These are phyloP conservation scores for Drosophila mayri DNA, from an alignment of 1,140 invertebrate genomes.

Conservation along the genomic window DNA sequence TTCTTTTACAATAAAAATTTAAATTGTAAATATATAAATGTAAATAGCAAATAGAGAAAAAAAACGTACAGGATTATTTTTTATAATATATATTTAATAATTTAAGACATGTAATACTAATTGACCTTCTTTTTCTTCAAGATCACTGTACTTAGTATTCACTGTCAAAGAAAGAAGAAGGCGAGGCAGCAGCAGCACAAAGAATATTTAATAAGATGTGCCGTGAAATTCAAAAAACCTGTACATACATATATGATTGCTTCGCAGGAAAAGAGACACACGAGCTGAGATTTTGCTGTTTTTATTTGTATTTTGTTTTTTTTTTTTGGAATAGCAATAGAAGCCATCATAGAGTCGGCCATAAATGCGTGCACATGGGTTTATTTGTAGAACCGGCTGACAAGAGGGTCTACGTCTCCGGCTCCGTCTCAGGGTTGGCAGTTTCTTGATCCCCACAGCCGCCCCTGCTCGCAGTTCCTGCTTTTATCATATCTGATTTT, in stretches of 20 bases:
- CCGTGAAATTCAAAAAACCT: constrained; percentile 45
- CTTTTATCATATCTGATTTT: constrained; percentile 13
- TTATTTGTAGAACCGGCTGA: constrained; percentile 53
- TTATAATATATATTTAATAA: too few relatives aligned
- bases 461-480: constrained; percentile 45
- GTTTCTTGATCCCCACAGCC: constrained; percentile 54
- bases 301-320: neutral
- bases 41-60: too few relatives aligned
- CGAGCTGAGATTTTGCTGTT: neutral
- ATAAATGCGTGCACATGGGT: constrained; percentile 40
- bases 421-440: constrained; percentile 52
- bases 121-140: neutral
- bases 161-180: constrained; percentile 17
- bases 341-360: constrained; percentile 12
- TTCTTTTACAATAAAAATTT: too few relatives aligned
- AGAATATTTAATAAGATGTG: constrained; percentile 51
- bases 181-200: constrained; percentile 21
- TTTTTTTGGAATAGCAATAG: constrained; percentile 8
- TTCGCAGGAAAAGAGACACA: constrained; percentile 37
- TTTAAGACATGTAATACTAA: neutral
- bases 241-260: constrained; percentile 20
- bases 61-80: too few relatives aligned
- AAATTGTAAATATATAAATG: too few relatives aligned
- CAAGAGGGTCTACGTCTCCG: constrained; percentile 22
- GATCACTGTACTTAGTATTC: neutral